Conservation (phyloP, 2,888 invertebrate species). For the Drosophila robusta region DNA sequence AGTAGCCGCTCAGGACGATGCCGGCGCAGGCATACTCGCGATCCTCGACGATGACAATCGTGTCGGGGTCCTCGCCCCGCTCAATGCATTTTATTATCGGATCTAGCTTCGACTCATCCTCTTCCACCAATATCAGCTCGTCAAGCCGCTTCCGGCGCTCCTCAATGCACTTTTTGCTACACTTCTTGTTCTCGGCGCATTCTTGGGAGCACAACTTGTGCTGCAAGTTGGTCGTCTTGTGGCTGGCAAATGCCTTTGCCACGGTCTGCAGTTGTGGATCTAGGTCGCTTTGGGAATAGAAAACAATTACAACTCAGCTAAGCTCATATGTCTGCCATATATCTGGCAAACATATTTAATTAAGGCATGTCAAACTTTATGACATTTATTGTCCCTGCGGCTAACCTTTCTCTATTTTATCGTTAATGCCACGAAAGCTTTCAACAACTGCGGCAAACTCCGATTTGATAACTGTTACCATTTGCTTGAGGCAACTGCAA, state of each 20-base stretch:
- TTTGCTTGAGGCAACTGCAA: neutral
- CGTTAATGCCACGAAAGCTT: no score
- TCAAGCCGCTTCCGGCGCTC: neutral
- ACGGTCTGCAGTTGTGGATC: neutral
- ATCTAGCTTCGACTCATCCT: fast-evolving
- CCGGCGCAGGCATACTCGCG: slow-evolving; percentile 22
- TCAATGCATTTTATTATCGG: neutral
- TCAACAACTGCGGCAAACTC: no score
- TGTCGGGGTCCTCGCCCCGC: slow-evolving; percentile 22
- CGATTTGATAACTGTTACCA: neutral
- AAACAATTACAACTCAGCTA: no score
- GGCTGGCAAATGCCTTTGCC: neutral
- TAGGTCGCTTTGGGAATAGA: neutral
- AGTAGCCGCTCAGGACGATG: slow-evolving; percentile 10
- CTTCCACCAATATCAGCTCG: neutral
- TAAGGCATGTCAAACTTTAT: neutral
- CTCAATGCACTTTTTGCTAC: neutral
- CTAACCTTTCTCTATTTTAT: neutral
- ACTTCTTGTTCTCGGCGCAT: neutral
- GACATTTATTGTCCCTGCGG: neutral
- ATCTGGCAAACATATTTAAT: neutral
- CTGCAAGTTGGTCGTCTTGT: neutral
- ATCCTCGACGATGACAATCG: slow-evolving; percentile 9
- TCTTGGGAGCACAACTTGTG: slow-evolving; percentile 7
- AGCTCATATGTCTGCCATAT: neutral